A percentile compares a stretch with the other conserved stretches of the same genome.
Conservation (phyloP, 1,140 invertebrate species). For the Drosophila arizonae region DNA sequence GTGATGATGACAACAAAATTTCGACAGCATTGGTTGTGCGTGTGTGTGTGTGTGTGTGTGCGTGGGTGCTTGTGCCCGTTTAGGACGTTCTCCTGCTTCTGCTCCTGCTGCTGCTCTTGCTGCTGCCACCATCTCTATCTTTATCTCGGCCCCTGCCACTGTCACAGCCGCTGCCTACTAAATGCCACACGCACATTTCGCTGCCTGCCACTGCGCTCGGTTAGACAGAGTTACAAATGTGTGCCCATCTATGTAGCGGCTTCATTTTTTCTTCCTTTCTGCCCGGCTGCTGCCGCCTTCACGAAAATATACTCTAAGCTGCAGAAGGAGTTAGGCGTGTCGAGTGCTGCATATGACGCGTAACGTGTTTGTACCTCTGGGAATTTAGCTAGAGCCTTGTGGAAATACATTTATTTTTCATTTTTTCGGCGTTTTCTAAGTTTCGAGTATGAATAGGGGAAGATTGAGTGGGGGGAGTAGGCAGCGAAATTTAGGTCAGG, state of each 20-base stretch:
- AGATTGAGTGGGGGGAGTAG: no score
- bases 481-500: no score
- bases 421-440: no score
- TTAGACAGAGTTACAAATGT: conserved; percentile 79
- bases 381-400: neutral
- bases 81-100: neutral
- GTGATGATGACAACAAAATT: conserved; percentile 82
- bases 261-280: conserved; percentile 2
- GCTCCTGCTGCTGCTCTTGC: conserved; percentile 2
- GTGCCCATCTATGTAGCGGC: conserved; percentile 41
- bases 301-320: conserved; percentile 4
- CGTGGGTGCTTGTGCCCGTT: conserved; percentile 10
- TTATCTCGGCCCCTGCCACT: conserved; percentile 23
- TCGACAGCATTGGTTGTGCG: conserved; percentile 44
- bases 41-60: conserved; percentile 19
- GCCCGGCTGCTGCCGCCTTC: neutral
- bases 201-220: conserved; percentile 52
- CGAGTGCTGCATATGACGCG: conserved; percentile 1
- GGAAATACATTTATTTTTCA: no score
- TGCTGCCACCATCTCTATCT: conserved; percentile 28
- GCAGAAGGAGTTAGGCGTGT: neutral
- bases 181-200: conserved; percentile 75
- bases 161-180: conserved; percentile 28
- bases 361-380: neutral
- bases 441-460: no score